Evolutionary conservation across 1,140 invertebrate species (phyloP), one percentile per base, ranked within the genome.

Genomic region (Sycophila sp.): DNA sequence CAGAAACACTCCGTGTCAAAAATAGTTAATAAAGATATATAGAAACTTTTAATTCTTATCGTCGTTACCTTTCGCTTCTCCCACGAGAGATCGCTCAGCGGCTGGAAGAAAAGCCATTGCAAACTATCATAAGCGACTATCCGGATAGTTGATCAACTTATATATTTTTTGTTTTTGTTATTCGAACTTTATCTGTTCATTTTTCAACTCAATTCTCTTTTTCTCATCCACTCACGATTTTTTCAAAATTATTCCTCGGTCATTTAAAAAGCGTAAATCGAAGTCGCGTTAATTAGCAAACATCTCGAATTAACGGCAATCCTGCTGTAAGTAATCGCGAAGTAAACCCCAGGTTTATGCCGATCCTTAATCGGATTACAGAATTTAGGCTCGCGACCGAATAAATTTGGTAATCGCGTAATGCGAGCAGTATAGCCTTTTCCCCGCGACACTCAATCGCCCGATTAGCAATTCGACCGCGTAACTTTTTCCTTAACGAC

Each of bases 61-160:
- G 73, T 79, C 65, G 69, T 80, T 86, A 86, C 84, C 83, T 86
- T 86, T 77, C 82, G 84, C 82, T 80, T 85, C 73, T 78, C 83
- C 84, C 83, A 83, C 81, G 81, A 78, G 75, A 81, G 70, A 66
- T 66, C 75, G 79, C 77, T 81, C 79, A 81, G 82, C 73, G 82
- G 83, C 83, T 86, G 82, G 73, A 86, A 86, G 83, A 82, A 85
- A 82, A 84, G 80, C 82, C 80, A 83, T 80, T 83, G 82, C 79
- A 84, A 81, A 84, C 76, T 78, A 78, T 85, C 82, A 83, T 79
- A 73, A n/a, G n/a, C n/a, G n/a, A n/a, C n/a, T n/a, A n/a, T n/a
- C n/a, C n/a, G n/a, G n/a, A n/a, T n/a, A n/a, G n/a, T n/a, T n/a
- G n/a, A n/a, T n/a, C n/a, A n/a, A n/a, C n/a, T n/a, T n/a, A n/a